Base-by-base conservation (phyloP, 2,113 vertebrate genomes). In the Pteruthius melanotis region DNA sequence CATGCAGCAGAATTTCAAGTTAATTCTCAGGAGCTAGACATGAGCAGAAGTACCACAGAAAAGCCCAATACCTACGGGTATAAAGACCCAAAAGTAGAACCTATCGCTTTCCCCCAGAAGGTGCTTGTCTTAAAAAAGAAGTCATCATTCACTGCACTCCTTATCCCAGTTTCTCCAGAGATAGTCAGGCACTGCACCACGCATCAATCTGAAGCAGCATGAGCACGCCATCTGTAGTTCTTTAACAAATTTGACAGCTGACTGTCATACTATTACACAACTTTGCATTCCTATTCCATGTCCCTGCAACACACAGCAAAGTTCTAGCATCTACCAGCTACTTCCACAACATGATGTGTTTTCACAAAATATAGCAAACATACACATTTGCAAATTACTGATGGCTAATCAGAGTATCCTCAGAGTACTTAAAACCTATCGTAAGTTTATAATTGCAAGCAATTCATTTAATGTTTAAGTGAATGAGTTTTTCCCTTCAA, bases 381-480 rank as follows among this genome's bases (percentile, higher is more conserved):
- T 2, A 27, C 0, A 26, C 20, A 26, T 64, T 65, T 54, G 19
- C 33, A 68, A 79, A 39, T 35, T 83, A 49, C n/a, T 0, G 0
- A 84, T 1, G 9, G 28, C n/a, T 65, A 66, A 64, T 49, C 11
- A 47, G 8, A 78, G 24, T 6, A 75, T 35, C 7, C 16, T 79
- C 26, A 57, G n/a, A 61, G 19, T 19, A 79, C 20, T 79, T 68
- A 47, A 70, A 92, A 57, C 2, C 10, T 57, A 49, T 10, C 6
- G 1, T 20, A 69, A 80, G 30, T 52, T 70, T 66, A n/a, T 7
- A 70, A 52, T 15, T 47, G 26, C 31, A 85, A 92, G 20, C 6
- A 3, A 14, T 68, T 66, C 1, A 54, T 33, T 86, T 81, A 49
- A 31, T 23, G 9, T 44, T 88, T 56, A 84, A 78, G 31, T 44